Conservation (phyloP, 2,888 invertebrate species). For the Falcaria lacertinaria region DNA sequence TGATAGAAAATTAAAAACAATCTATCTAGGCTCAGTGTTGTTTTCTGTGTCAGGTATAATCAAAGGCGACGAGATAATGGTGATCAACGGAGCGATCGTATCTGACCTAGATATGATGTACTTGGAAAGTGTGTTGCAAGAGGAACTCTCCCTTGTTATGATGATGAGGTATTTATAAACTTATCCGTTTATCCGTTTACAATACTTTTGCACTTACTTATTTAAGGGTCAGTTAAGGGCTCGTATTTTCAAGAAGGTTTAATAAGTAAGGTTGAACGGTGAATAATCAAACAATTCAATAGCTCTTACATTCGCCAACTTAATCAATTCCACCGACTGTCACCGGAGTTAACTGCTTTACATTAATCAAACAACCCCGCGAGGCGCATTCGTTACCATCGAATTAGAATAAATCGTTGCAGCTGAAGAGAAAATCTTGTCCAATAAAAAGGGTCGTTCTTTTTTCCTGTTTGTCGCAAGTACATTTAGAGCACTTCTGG, state of each 20-base stretch:
- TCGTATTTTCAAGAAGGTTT: background rate
- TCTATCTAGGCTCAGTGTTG: conserved; percentile 43
- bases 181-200: too few species aligned
- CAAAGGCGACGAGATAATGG: conserved; percentile 99
- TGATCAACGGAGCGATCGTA: conserved; percentile 98
- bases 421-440: conserved; percentile 27
- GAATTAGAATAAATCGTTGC: conserved; percentile 50
- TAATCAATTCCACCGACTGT: conserved; percentile 37
- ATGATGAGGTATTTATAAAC: conserved; percentile 89
- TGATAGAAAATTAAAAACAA: conserved; percentile 38
- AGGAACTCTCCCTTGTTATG: conserved; percentile 95
- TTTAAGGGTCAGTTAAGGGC: too few species aligned
- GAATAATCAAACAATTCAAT: background rate
- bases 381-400: conserved; percentile 48
- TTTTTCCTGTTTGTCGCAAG: conserved; percentile 28
- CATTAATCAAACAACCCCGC: conserved; percentile 46
- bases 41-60: conserved; percentile 88
- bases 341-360: conserved; percentile 38
- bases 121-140: conserved; percentile 96
- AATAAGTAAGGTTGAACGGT: background rate
- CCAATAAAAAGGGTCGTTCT: conserved; percentile 31
- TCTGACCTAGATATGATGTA: conserved; percentile 99
- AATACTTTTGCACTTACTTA: too few species aligned
- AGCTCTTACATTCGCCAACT: conserved; percentile 23
- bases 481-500: conserved; percentile 27